Evolutionary conservation across 2,888 invertebrate genomes (phyloP).

Genomic region (Conomelus anceps): DNA sequence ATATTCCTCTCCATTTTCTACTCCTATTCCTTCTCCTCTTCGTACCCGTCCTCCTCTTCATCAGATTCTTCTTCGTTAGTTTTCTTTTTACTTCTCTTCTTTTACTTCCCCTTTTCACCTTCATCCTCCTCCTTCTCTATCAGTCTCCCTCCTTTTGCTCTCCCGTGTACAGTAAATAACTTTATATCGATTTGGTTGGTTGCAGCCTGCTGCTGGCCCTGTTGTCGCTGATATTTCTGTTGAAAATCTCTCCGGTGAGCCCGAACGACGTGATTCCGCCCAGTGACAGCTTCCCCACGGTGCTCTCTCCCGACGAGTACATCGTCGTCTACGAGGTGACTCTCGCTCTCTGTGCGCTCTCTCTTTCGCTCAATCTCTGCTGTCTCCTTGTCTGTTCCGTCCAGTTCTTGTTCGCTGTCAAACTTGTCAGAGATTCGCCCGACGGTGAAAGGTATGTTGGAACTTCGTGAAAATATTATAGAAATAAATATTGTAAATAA

Average conservation of each 20-base stretch:
- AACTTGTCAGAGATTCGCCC: slow-evolving; percentile 79
- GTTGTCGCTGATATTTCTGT: slow-evolving; percentile 73
- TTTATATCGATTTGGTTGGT: neutral
- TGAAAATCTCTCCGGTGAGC: slow-evolving; percentile 72
- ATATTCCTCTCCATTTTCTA: too few species aligned
- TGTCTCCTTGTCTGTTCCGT: slow-evolving; percentile 89
- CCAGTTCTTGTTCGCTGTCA: slow-evolving; percentile 89
- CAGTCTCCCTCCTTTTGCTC: too few species aligned
- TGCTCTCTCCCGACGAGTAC: slow-evolving; percentile 68
- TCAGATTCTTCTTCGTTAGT: too few species aligned
- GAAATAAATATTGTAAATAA: too few species aligned
- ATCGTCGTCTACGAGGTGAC: slow-evolving; percentile 88
- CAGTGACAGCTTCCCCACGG: slow-evolving; percentile 46
- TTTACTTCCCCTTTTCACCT: slow-evolving; percentile 44
- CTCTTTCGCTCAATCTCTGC: slow-evolving; percentile 80
- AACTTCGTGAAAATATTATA: too few species aligned
- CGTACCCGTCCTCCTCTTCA: too few species aligned
- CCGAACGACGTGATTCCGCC: slow-evolving; percentile 46
- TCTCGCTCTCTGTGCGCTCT: slow-evolving; percentile 79
- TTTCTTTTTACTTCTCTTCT: too few species aligned
- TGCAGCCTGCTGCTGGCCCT: slow-evolving; percentile 57
- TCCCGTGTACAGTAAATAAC: too few species aligned
- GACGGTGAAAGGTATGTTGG: slow-evolving; percentile 61
- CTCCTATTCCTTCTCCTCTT: too few species aligned
- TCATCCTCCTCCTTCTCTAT: too few species aligned